phyloP scores from a whole-genome alignment of 2,888 invertebrate species.

The Suillia variegata region DNA sequence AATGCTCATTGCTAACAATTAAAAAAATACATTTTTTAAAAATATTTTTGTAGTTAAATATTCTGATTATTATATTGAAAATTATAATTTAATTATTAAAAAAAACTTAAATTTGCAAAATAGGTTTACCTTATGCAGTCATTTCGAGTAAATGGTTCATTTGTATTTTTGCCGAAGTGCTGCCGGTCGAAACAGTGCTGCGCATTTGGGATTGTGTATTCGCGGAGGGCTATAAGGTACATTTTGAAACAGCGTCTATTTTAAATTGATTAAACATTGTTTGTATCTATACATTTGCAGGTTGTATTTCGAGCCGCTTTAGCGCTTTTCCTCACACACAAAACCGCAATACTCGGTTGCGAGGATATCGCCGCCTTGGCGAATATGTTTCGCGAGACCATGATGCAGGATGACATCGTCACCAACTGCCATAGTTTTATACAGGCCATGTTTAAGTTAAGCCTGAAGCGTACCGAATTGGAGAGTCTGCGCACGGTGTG shows the following conservation, averaged over 20 bases:
- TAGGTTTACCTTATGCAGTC: slow-evolving; percentile 85
- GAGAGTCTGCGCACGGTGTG: slow-evolving; percentile 54
- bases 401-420: slow-evolving; percentile 78
- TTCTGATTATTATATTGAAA: too few relatives aligned
- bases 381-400: slow-evolving; percentile 76
- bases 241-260: not conserved
- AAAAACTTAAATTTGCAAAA: too few relatives aligned
- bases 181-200: slow-evolving; percentile 92
- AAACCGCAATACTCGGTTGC: slow-evolving; percentile 73
- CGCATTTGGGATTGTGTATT: slow-evolving; percentile 96
- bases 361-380: slow-evolving; percentile 82
- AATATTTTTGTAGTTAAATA: too few relatives aligned
- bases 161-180: slow-evolving; percentile 89
- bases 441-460: slow-evolving; percentile 82
- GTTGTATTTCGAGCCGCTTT: slow-evolving; percentile 88
- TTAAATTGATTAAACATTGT: too few relatives aligned
- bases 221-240: slow-evolving; percentile 84
- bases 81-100: too few relatives aligned
- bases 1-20: slow-evolving; percentile 22
- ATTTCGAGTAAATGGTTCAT: slow-evolving; percentile 96
- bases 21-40: too few relatives aligned
- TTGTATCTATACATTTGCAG: slow-evolving; percentile 41
- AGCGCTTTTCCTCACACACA: slow-evolving; percentile 78
- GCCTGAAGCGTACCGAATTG: slow-evolving; percentile 64
- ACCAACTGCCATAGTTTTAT: slow-evolving; percentile 89